Evolutionary conservation across 2,888 invertebrate genomes (phyloP).

Genomic region (Timema podura): DNA sequence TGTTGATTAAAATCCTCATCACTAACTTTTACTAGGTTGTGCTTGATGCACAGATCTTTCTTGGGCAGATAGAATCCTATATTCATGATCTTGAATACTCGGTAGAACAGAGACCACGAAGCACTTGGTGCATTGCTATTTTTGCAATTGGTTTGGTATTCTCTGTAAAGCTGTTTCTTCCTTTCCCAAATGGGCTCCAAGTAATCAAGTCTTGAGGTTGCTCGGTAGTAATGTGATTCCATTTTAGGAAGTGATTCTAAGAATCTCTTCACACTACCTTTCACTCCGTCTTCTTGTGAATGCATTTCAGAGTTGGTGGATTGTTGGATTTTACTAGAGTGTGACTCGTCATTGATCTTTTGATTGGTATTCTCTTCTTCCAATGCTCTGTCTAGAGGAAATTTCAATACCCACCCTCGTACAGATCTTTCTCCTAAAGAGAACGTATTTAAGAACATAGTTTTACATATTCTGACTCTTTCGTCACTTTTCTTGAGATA

Average conservation of each 20-base stretch:
- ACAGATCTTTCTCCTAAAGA: not conserved
- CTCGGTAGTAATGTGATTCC: not conserved
- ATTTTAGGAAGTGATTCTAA: constrained; percentile 2
- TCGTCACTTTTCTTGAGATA: not conserved
- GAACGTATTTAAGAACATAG: not conserved
- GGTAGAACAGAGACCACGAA: not conserved
- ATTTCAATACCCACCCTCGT: not conserved
- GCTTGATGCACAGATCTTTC: not conserved
- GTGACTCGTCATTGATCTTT: not conserved
- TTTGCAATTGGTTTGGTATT: not conserved
- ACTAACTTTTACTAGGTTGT: not conserved
- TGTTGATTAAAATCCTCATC: not conserved
- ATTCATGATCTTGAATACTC: not conserved
- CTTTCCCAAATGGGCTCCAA: constrained; percentile 4
- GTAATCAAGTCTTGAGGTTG: not conserved
- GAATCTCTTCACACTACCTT: not conserved
- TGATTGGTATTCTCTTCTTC: not conserved
- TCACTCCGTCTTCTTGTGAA: not conserved
- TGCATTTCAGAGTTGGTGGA: not conserved
- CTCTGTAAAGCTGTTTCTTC: not conserved
- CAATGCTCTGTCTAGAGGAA: not conserved
- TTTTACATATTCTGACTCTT: not conserved
- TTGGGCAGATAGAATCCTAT: not conserved
- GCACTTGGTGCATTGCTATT: not conserved
- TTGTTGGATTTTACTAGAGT: not conserved